A percentile compares a stretch with the other conserved stretches of the same genome.
These are phyloP conservation scores for Crocodylus rhombifer DNA, from an alignment of 2,797 vertebrate genomes.

Conservation along the genomic window DNA sequence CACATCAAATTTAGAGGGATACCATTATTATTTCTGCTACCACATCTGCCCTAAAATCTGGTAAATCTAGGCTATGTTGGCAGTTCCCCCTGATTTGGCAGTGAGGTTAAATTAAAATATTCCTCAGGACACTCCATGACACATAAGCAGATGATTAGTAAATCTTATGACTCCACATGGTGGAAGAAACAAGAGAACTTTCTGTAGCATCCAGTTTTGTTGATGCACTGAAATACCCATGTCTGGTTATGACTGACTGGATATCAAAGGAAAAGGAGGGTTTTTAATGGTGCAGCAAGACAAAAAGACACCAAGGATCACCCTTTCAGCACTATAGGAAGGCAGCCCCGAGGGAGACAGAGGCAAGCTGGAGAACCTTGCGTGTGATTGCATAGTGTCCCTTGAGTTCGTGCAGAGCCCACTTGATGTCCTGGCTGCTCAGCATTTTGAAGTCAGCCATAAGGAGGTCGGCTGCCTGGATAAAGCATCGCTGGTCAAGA, in stretches of 20 bases:
- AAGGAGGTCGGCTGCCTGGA: constrained; percentile 95
- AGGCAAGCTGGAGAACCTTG: constrained; percentile 83
- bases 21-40: not conserved
- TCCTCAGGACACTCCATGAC: constrained; percentile 16
- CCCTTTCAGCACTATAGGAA: not conserved
- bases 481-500: constrained; percentile 88
- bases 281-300: not conserved
- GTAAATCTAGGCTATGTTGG: constrained; percentile 32
- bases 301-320: not conserved
- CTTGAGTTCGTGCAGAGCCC: constrained; percentile 95
- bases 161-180: constrained; percentile 7
- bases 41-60: constrained; percentile 14
- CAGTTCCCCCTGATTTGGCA: constrained; percentile 33
- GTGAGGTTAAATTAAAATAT: not conserved
- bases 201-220: constrained; percentile 12
- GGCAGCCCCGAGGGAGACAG: not conserved
- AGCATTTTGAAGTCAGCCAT: constrained; percentile 98
- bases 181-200: constrained; percentile 25
- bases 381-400: constrained; percentile 99
- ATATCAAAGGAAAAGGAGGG: constrained; percentile 37
- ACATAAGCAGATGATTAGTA: not conserved
- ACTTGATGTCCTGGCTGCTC: constrained; percentile 97
- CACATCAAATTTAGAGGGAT: not conserved
- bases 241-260: constrained; percentile 10
- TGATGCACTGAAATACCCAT: constrained; percentile 7